Base-by-base conservation (phyloP, 2,113 vertebrate genomes). In the Dendropsophus ebraccatus region DNA sequence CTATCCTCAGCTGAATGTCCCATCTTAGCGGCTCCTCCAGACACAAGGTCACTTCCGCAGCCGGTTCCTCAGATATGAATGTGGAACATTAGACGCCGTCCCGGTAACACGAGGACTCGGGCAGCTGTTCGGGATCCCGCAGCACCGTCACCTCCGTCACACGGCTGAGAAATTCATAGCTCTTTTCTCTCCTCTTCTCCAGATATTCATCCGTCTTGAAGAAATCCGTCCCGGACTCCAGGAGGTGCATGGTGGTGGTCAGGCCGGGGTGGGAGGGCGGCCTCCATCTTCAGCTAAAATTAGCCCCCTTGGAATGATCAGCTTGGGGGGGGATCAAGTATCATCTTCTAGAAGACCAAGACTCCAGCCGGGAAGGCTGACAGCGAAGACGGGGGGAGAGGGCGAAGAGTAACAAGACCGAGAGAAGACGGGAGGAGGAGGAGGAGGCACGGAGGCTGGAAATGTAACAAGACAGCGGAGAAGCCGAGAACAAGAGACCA, bases 221-320 rank as follows among this genome's bases (percentile, higher is more conserved):
- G 49, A 19, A n/a, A 83, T 28, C 9, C 45, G 1, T 47, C 25
- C 23, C 54, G 14, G 62, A 17, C 5, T 65, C 7, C n/a, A 65
- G 32, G 50, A 35, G 4, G 52, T 28, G 47, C 21, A 30, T 54
- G n/a, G 54, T 76, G 49, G 23, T 21, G 54, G 30, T 2, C 12
- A 30, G 17, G 21, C 25, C 50, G 7, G 83, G n/a, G 83, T 25
- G 70, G 72, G 65, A 17, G 28, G 58, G 50, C 49, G 25, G 52
- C 35, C 25, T 85, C 83, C 49, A 79, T 45, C 45, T 11, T 32
- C 25, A 79, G 67, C 84, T 85, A 85, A 70, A 85, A 85, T 85
- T 85, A 85, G 84, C 49, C 84, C 62, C 74, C 84, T 50, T 37
- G 47, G 82, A 73, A 67, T 62, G 74, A 50, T 85, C 84, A 85